phyloP scores from a whole-genome alignment of 2,113 vertebrate genomes.

The Clarias macrocephalus region DNA sequence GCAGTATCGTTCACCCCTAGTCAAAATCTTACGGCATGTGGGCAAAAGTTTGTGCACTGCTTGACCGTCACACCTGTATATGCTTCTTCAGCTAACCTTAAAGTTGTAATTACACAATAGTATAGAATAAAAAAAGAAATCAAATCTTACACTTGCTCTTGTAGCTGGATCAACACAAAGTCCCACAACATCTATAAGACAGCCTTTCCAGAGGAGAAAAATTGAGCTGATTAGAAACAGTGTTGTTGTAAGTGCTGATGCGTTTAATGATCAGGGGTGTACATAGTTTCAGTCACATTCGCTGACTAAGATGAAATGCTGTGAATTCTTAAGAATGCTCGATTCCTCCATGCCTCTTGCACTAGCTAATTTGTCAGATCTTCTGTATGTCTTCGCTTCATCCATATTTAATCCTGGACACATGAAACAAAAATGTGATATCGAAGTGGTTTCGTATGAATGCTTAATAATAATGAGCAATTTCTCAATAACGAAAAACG shows the following conservation, averaged over 20 bases:
- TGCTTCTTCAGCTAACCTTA: not conserved
- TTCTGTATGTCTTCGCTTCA: constrained; percentile 45
- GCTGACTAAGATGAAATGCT: not conserved
- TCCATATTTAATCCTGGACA: constrained; percentile 48
- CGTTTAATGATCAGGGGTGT: not conserved
- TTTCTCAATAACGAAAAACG: constrained; percentile 26
- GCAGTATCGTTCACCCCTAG: too few species aligned
- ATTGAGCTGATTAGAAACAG: not conserved
- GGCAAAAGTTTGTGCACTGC: not conserved
- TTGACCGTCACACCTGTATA: not conserved
- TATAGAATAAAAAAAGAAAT: not conserved
- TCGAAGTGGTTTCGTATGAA: constrained; percentile 50
- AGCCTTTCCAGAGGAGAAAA: not conserved
- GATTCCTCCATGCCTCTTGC: not conserved
- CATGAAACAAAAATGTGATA: constrained; percentile 37
- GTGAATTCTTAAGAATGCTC: not conserved
- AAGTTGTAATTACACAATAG: not conserved
- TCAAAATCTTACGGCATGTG: not conserved
- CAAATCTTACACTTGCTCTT: not conserved
- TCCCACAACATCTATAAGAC: not conserved
- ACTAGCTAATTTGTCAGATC: not conserved
- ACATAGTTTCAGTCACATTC: not conserved
- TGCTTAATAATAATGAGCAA: constrained; percentile 44
- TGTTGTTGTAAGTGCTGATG: too few species aligned
- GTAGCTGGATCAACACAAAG: not conserved